Conservation (phyloP, 2,888 invertebrate species). For the Microchrysa polita region DNA sequence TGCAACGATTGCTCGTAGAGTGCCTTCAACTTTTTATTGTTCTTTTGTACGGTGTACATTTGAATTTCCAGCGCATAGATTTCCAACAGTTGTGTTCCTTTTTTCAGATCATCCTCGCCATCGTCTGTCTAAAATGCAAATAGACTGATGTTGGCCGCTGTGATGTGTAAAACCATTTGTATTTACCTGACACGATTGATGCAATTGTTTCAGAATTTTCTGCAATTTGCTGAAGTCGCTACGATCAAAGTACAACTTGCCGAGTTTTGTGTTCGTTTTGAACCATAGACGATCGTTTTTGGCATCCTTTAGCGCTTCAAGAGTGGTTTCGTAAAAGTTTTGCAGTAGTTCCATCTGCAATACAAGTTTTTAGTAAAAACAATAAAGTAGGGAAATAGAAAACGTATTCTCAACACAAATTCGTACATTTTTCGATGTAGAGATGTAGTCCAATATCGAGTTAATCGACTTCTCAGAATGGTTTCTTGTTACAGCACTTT, state of each 20-base stretch:
- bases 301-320: constrained; percentile 95
- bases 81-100: constrained; percentile 96
- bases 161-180: neutral
- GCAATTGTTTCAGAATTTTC: constrained; percentile 95
- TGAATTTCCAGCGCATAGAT: constrained; percentile 99
- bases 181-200: constrained; percentile 92
- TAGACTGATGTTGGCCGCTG: neutral
- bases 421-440: constrained; percentile 97
- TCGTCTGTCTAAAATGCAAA: constrained; percentile 82
- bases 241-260: constrained; percentile 97
- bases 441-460: constrained; percentile 98
- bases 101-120: constrained; percentile 96
- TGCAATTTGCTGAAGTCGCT: constrained; percentile 94
- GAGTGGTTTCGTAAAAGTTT: constrained; percentile 97
- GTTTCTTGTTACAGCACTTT: constrained; percentile 98
- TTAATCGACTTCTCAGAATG: constrained; percentile 99
- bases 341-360: constrained; percentile 93
- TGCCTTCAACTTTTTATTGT: constrained; percentile 96
- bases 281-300: constrained; percentile 99
- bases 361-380: too few relatives aligned
- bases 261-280: constrained; percentile 98
- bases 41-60: constrained; percentile 99
- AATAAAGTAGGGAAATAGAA: too few relatives aligned
- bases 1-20: constrained; percentile 98
- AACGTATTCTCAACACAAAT: too few relatives aligned